Base-by-base conservation (phyloP, 2,888 invertebrate species). In the Apoda limacodes region DNA sequence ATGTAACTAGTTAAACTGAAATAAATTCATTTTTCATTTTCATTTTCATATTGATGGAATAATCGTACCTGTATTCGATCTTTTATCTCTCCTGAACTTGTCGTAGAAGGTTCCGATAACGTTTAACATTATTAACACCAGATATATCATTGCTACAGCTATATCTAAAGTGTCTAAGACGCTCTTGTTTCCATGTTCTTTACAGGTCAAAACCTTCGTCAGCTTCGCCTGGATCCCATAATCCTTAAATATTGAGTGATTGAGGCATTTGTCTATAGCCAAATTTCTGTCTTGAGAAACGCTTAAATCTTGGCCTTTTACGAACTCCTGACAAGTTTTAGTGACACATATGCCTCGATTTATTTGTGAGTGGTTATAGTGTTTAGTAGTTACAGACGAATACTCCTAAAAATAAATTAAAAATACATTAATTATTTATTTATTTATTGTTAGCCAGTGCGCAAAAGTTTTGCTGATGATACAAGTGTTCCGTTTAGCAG, bases 361-460 rank as follows among this genome's bases (percentile, higher is more conserved):
- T 48, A 78, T 56, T 46, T 63, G 57, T 29, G 72, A 63, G 42
- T 75, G 72, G 35, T 78, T 71, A 43, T 54, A 76, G 41, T 76
- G 76, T 42, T 75, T 75, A 7, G 54, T 32, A 36, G 39, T 61
- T 34, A 67, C 37, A 1, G 55, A 61, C 32, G 76, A 74, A 39
- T 74, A 76, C 32, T 45, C 62, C 76, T 78, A 58, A 25, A 59
- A 62, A 23, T n/a, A 33, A 9, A 38, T 30, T 23, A 25, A 39
- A 5, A 23, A 22, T 26, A 34, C 6, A 13, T 21, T 23, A n/a
- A 25, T 28, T 10, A 21, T 22, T 2, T 14, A 7, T 5, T 23
- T 25, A 1, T 6, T 11, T 2, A 7, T n/a, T 14, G 14, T 20
- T 12, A 13, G 9, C 9, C 9, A 4, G 9, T 17, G 10, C 15